A percentile compares a stretch with the other conserved stretches of the same genome.
Conservation (phyloP, 2,113 vertebrate species). For the Entelurus aequoreus region DNA sequence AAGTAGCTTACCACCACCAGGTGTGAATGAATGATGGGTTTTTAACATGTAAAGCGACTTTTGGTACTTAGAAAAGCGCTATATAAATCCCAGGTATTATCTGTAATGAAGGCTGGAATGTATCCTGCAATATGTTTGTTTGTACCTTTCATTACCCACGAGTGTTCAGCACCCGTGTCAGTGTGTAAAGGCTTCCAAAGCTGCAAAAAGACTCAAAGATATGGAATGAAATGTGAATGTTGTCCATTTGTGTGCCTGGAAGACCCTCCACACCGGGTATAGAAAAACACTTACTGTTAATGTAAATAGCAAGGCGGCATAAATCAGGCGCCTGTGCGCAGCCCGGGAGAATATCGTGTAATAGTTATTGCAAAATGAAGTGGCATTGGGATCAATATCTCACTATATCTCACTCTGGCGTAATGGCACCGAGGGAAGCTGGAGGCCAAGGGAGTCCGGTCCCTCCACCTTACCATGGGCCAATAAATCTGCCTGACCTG, state of each 20-base stretch:
- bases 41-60: too few relatives aligned
- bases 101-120: slow-evolving; percentile 43
- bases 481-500: slow-evolving; percentile 93
- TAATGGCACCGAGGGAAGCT: slow-evolving; percentile 88
- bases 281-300: slow-evolving; percentile 79
- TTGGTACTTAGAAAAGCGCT: too few relatives aligned
- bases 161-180: slow-evolving; percentile 40
- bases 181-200: slow-evolving; percentile 40
- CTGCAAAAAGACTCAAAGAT: slow-evolving; percentile 43
- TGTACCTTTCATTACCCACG: slow-evolving; percentile 38
- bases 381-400: slow-evolving; percentile 97
- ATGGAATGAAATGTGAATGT: slow-evolving; percentile 51
- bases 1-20: too few relatives aligned
- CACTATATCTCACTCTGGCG: slow-evolving; percentile 93
- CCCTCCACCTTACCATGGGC: slow-evolving; percentile 89
- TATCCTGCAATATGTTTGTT: slow-evolving; percentile 50
- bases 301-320: slow-evolving; percentile 77
- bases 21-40: too few relatives aligned
- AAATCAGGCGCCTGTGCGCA: slow-evolving; percentile 70
- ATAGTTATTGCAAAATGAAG: slow-evolving; percentile 99
- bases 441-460: slow-evolving; percentile 94
- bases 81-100: too few relatives aligned
- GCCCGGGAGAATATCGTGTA: slow-evolving; percentile 77
- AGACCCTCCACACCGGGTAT: slow-evolving; percentile 63
- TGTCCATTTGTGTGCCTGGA: slow-evolving; percentile 54